A percentile compares a stretch with the other conserved stretches of the same genome.
Conservation (phyloP, 2,888 invertebrate genomes). For the Nysson spinosus region DNA sequence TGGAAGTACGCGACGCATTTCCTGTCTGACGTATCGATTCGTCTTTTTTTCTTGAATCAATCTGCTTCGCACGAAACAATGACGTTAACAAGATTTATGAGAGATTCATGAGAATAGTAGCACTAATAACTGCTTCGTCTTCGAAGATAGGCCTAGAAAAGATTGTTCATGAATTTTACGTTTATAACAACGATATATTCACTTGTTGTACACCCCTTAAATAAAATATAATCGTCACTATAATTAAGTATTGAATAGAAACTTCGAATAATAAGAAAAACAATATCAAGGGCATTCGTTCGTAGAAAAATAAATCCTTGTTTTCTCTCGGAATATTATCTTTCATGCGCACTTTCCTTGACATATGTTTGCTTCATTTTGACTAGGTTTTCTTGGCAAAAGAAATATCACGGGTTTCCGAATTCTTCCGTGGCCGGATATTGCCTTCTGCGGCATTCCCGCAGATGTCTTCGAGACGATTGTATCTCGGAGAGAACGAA, state of each 20-base stretch:
- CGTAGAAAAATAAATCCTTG: too few species aligned
- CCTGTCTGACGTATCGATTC: background rate
- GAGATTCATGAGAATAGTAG: background rate
- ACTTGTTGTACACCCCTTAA: too few species aligned
- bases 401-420: slow-evolving; percentile 48
- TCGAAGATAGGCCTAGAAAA: too few species aligned
- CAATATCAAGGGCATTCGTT: too few species aligned
- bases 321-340: too few species aligned
- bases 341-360: background rate
- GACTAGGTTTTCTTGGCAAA: slow-evolving; percentile 42
- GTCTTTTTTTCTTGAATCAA: background rate
- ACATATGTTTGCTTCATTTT: background rate
- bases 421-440: slow-evolving; percentile 56
- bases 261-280: too few species aligned
- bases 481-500: background rate
- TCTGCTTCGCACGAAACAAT: background rate
- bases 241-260: too few species aligned
- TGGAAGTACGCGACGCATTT: background rate
- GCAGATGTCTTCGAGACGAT: slow-evolving; percentile 45
- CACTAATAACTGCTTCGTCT: too few species aligned
- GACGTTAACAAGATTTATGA: background rate
- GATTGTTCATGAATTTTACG: too few species aligned
- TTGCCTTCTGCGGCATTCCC: slow-evolving; percentile 53
- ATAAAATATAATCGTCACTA: too few species aligned
- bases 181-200: too few species aligned